Evolutionary conservation across 2,888 invertebrate species (phyloP), one percentile per base, ranked within the genome.

Genomic region (Sthenelais limicola): DNA sequence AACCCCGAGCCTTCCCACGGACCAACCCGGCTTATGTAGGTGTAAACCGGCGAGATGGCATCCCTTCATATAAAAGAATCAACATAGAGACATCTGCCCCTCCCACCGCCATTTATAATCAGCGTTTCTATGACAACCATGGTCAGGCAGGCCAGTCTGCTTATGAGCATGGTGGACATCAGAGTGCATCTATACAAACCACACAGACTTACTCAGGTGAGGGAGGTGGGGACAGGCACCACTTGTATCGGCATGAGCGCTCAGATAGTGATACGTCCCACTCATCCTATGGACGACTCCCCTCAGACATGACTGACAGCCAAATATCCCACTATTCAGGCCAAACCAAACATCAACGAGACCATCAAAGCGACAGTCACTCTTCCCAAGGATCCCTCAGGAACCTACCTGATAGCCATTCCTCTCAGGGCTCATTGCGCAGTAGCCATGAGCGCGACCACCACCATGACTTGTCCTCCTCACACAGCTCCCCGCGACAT

Each of bases 361-460:
- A 70, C 68, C 73, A 73, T 24, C 80, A 82, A 21, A 84, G 84
- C 3, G 85, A 85, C 74, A 83, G 83, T 54, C 86, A 84, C 74
- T 90, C 90, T 49, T 90, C 90, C 75, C 90, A 91, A 81, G 91
- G 91, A 74, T 91, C 91, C 52, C 81, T 89, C 43, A 88, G 89
- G 68, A 89, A 89, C 75, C 80, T 82, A 77, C 82, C 82, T 18
- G 85, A 85, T 73, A 79, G 81, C 58, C 85, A 83, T 72, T 84
- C 85, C n/a, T 84, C 85, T 2, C 83, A 84, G 69, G 83, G 85
- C n/a, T 85, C 85, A 1, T 74, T 85, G 73, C 78, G 83, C 24
- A 82, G 83, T 75, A 30, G 43, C 26, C 68, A 49, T 5, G 67
- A 70, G 38, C 58, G 66, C 24, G 75, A 75, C 54, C 67, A 67